A percentile compares a stretch with the other conserved stretches of the same genome.
Conservation (phyloP, 37 sponge, comb jelly and placozoan genomes). For the Oopsacas minuta region DNA sequence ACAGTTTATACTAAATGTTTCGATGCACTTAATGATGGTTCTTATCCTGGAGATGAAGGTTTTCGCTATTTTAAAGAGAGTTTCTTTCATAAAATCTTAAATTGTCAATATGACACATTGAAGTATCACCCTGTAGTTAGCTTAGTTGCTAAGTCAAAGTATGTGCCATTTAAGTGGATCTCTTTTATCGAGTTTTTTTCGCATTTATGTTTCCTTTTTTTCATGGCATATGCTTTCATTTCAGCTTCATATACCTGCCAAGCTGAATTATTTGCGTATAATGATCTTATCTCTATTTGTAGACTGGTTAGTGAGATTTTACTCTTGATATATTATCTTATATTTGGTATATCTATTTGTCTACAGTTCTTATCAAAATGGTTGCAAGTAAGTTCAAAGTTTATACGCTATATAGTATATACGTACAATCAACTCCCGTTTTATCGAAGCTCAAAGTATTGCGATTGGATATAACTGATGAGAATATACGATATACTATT, state of each 20-base stretch:
- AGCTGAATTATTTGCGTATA: not conserved
- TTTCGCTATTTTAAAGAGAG: conserved; percentile 2
- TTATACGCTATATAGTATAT: no score
- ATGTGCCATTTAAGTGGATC: not conserved
- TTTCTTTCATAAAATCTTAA: not conserved
- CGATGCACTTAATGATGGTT: not conserved
- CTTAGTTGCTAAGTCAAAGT: not conserved
- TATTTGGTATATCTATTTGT: not conserved
- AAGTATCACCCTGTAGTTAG: not conserved
- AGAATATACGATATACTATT: no score
- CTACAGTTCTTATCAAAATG: not conserved
- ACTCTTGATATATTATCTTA: not conserved
- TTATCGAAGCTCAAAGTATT: no score
- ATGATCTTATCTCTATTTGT: not conserved
- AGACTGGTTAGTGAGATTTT: not conserved
- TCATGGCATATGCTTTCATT: not conserved
- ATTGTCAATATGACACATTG: not conserved
- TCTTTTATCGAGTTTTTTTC: not conserved
- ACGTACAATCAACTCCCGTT: no score
- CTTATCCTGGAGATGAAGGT: not conserved
- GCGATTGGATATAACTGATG: no score
- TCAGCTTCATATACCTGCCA: not conserved
- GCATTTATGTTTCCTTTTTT: not conserved
- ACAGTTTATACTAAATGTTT: not conserved
- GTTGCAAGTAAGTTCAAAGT: not conserved